Conservation (phyloP, 2,888 invertebrate genomes). For the Pediacus dermestoides region DNA sequence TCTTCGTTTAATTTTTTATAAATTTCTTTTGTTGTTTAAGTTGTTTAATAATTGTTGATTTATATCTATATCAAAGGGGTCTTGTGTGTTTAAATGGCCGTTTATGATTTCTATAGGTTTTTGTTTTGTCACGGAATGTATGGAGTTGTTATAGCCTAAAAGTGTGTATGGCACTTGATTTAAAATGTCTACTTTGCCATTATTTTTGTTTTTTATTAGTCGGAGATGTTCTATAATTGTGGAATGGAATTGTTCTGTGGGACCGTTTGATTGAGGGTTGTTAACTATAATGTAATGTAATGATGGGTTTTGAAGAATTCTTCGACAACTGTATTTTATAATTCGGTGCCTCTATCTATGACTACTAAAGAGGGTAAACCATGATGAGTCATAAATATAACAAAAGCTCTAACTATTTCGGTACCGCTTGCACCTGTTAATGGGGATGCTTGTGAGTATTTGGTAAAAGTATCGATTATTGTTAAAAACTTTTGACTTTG, state of each 20-base stretch:
- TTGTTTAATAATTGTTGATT: constrained; percentile 9
- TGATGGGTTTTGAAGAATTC: constrained; percentile 14
- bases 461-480: constrained; percentile 18
- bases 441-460: no score
- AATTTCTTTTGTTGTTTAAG: constrained; percentile 3
- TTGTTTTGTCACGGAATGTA: no score
- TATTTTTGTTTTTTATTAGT: neutral
- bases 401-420: constrained; percentile 11
- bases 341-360: constrained; percentile 18
- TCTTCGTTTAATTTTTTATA: constrained; percentile 7
- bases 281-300: no score
- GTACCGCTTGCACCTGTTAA: no score
- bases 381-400: constrained; percentile 14
- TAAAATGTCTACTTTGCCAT: no score
- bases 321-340: constrained; percentile 15
- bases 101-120: no score
- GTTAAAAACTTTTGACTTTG: constrained; percentile 14
- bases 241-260: no score
- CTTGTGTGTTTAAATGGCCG: constrained; percentile 7
- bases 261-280: no score
- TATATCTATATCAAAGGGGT: constrained; percentile 8
- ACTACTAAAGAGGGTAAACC: constrained; percentile 16
- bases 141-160: constrained; percentile 1
- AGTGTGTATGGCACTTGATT: no score
- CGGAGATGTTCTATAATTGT: constrained; percentile 1